Conservation (phyloP, 2,888 invertebrate genomes). For the Oscheius sp. region DNA sequence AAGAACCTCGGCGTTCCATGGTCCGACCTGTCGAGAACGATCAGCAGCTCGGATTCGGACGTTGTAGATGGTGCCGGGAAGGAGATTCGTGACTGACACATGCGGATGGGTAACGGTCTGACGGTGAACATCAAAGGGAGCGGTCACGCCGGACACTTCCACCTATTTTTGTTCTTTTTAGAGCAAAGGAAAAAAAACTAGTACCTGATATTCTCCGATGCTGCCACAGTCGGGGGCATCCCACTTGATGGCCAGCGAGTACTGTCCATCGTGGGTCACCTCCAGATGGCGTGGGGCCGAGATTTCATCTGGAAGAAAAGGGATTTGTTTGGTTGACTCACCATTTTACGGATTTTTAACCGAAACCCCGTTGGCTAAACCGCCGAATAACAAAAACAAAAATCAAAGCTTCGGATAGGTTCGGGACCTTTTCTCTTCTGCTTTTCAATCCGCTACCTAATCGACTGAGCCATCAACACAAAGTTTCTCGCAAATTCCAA, state of each 20-base stretch:
- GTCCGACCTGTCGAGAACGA: slow-evolving; percentile 66
- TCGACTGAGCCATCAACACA: no score
- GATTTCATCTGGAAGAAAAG: slow-evolving; percentile 65
- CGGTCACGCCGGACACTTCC: slow-evolving; percentile 66
- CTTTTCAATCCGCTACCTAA: neutral
- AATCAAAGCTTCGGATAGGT: no score
- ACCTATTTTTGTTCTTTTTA: slow-evolving; percentile 42
- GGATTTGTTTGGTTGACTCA: neutral
- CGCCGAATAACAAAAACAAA: no score
- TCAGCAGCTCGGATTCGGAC: slow-evolving; percentile 71
- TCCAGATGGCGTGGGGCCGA: slow-evolving; percentile 68
- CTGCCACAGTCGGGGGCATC: slow-evolving; percentile 72
- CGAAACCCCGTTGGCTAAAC: no score
- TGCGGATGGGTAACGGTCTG: slow-evolving; percentile 71
- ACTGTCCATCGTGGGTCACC: slow-evolving; percentile 65
- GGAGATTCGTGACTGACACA: slow-evolving; percentile 70
- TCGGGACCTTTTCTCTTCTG: no score
- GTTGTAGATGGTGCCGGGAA: slow-evolving; percentile 72
- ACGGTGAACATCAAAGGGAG: slow-evolving; percentile 71
- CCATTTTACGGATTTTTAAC: no score
- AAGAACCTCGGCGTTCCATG: slow-evolving; percentile 69
- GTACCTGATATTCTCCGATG: slow-evolving; percentile 68
- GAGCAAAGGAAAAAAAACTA: neutral
- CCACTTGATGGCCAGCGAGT: slow-evolving; percentile 71
- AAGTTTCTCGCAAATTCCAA: no score